A percentile compares a stretch with the other conserved stretches of the same genome.
These are phyloP conservation scores for Loxodonta africana DNA, from an alignment of 2,113 vertebrate species.

Conservation along the genomic window DNA sequence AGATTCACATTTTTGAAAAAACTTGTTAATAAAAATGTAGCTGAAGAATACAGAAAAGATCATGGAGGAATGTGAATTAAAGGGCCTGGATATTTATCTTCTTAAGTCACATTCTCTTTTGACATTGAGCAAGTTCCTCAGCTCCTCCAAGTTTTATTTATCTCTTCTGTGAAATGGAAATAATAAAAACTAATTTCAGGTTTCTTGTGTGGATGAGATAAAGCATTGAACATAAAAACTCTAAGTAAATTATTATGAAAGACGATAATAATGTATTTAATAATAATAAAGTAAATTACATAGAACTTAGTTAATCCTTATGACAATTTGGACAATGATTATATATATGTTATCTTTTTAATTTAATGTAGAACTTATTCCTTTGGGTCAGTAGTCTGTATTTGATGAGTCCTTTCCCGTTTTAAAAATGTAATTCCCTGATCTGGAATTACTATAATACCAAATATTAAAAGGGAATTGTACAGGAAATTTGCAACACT, in stretches of 20 bases:
- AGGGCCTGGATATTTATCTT: neutral
- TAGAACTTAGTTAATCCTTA: neutral
- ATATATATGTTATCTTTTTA: constrained; percentile 17
- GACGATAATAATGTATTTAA: neutral
- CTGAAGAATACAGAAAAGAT: neutral
- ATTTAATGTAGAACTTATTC: neutral
- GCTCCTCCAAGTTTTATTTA: neutral
- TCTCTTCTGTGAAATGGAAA: neutral
- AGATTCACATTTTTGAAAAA: neutral
- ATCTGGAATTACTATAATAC: constrained; percentile 1
- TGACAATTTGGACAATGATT: neutral
- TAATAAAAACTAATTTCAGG: neutral
- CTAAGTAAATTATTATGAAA: constrained; percentile 17
- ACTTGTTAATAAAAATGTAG: constrained; percentile 13
- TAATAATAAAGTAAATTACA: neutral
- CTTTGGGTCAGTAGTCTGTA: neutral
- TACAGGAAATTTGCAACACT: constrained; percentile 63
- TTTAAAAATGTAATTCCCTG: constrained; percentile 44
- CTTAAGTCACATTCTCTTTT: neutral
- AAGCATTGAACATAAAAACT: neutral
- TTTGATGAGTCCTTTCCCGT: neutral
- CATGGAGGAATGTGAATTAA: neutral
- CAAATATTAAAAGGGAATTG: constrained; percentile 15
- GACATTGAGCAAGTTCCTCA: neutral
- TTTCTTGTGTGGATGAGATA: neutral